Evolutionary conservation across 2,888 invertebrate species (phyloP), one percentile per base, ranked within the genome.

Genomic region (Hedychridium roseum): DNA sequence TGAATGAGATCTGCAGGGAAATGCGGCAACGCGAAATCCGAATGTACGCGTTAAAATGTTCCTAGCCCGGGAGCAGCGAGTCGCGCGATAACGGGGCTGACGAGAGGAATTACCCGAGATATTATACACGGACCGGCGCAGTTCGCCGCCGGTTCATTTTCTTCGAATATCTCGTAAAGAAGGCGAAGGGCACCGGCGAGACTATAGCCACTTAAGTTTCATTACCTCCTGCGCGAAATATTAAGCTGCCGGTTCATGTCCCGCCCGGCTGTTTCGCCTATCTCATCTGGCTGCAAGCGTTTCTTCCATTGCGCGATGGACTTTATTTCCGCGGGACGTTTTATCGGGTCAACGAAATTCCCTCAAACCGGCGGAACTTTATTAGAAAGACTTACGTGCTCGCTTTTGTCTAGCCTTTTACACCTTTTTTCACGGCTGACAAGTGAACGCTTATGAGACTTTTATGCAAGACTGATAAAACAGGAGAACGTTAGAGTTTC

Each of bases 231-330:
- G 39, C 34, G 18, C 20, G 34, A 41, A 45, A 45, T 45, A 28
- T 41, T 41, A 45, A 45, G 34, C 34, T 45, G 41, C 32, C 34
- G 41, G 39, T 18, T 28, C 16, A 38, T 16, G 39, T 38, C 34
- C 18, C 15, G 14, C 11, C 3, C 28, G n/a, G 17, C 18, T 14
- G 7, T n/a, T 16, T 27, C 11, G 23, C 20, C 45, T 41, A 31
- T 41, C 34, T 27, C 27, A 32, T 32, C 2, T 11, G 27, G 17
- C 45, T 28, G 28, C 28, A 38, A 30, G 43, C 17, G 4, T n/a
- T n/a, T 6, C 18, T 7, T 28, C 20, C 20, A n/a, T n/a, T 14
- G 15, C n/a, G 18, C 43, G 39, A 14, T 11, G 15, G 16, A 15
- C 34, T 11, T 2, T 14, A 38, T 32, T 5, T 1, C 12, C 16